Base-by-base conservation (phyloP, 1,140 invertebrate genomes). In the Sesamia nonagrioides region DNA sequence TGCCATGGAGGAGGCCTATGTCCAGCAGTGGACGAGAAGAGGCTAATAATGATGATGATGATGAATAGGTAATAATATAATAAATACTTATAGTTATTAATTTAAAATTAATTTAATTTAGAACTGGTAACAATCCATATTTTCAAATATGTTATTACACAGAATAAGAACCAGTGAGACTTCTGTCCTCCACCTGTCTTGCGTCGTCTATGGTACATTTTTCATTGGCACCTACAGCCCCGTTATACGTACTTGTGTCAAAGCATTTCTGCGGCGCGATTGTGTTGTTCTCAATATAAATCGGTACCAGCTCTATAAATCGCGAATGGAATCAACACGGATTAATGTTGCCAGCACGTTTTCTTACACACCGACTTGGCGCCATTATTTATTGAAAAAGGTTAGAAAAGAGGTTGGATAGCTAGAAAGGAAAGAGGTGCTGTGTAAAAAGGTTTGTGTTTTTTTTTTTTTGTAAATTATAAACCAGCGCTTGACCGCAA, bases 211-310 rank as follows among this genome's bases (percentile, higher is more conserved):
- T 73, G 71, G 27, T 73, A 73, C 71, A 58, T 60, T 73, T 73
- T 73, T 73, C 71, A 42, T 40, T 18, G 52, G 71, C 71, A 73
- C 71, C 71, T 58, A 73, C 68, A 27, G 33, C 35, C 54, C 71
- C 71, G 71, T 73, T 73, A 73, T 9, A 61, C 60, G 15, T 73
- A 58, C 68, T 73, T 73, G 71, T 73, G 54, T 73, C 71, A 58
- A 73, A 58, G 71, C 54, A 73, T 73, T 73, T 73, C 71, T 21
- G 60, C 69, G 21, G 33, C 52, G 27, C 54, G 71, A 58, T 73
- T 61, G 60, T 54, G 52, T 60, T 73, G 71, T n/a, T 56, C 71
- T 73, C 71, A 42, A 58, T 73, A 73, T 60, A 42, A 73, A 58
- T 73, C 35, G 54, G 9, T 35, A 45, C 63, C 9, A 27, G 63